Conservation (phyloP, 1,140 invertebrate genomes). For the Neuroterus valhalla region DNA sequence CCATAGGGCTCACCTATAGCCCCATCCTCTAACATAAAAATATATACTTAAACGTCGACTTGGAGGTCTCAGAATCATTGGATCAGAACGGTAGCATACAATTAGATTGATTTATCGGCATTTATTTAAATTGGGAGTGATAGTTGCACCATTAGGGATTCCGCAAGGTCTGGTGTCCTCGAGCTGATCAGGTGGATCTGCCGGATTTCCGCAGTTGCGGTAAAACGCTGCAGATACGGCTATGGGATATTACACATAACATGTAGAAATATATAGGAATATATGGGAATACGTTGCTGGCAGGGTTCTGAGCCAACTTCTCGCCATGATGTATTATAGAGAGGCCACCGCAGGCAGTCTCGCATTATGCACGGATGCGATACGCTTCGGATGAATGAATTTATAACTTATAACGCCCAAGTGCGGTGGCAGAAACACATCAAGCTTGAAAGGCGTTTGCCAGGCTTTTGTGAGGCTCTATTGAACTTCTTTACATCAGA, state of each 20-base stretch:
- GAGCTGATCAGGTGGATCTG: slow-evolving; percentile 26
- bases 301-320: neutral
- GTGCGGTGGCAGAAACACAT: slow-evolving; percentile 21
- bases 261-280: neutral
- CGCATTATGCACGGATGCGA: slow-evolving; percentile 12
- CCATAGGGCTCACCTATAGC: no score
- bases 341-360: neutral
- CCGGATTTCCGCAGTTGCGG: slow-evolving; percentile 22
- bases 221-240: neutral
- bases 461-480: slow-evolving; percentile 5
- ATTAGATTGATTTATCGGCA: slow-evolving; percentile 25
- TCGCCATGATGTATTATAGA: neutral
- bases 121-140: slow-evolving; percentile 10
- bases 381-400: slow-evolving; percentile 6
- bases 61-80: neutral
- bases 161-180: slow-evolving; percentile 21
- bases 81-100: neutral
- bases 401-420: neutral
- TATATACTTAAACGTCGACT: neutral
- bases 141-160: slow-evolving; percentile 2
- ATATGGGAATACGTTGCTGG: slow-evolving; percentile 5
- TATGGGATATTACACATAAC: neutral
- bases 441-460: slow-evolving; percentile 6
- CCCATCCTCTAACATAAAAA: neutral
- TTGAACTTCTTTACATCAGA: slow-evolving; percentile 1